A percentile compares a stretch with the other conserved stretches of the same genome.
These are phyloP conservation scores for Scotopteryx bipunctaria DNA, from an alignment of 2,888 invertebrate species.

Conservation along the genomic window DNA sequence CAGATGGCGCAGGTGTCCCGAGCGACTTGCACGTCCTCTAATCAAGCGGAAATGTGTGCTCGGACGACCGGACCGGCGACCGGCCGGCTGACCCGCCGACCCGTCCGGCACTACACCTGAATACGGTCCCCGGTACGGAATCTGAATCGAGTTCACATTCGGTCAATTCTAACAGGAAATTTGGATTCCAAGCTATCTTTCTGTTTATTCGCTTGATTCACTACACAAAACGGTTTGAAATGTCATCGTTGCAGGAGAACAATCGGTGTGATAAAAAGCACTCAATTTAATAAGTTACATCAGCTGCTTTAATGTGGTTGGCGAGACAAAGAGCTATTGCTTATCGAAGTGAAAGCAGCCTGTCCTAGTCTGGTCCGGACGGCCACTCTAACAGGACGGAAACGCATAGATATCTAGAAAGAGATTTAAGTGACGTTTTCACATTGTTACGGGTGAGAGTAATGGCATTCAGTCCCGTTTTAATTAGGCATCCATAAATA, in stretches of 20 bases:
- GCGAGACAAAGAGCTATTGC: constrained; percentile 68
- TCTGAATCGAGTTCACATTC: constrained; percentile 59
- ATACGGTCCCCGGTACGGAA: constrained; percentile 51
- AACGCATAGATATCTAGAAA: constrained; percentile 35
- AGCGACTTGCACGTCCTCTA: constrained; percentile 68
- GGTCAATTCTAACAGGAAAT: constrained; percentile 58
- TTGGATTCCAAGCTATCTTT: constrained; percentile 52
- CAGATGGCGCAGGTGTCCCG: constrained; percentile 73
- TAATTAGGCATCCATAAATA: constrained; percentile 29
- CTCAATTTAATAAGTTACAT: constrained; percentile 72
- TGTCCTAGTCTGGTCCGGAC: constrained; percentile 37
- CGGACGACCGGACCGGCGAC: constrained; percentile 54
- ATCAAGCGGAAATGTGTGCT: constrained; percentile 80
- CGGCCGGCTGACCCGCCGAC: constrained; percentile 47
- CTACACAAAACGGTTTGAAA: constrained; percentile 36
- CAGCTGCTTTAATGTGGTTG: constrained; percentile 70
- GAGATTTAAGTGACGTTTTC: constrained; percentile 33
- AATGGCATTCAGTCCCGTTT: constrained; percentile 17
- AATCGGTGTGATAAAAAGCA: constrained; percentile 56
- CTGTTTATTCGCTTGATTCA: constrained; percentile 51
- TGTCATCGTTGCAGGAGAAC: constrained; percentile 36
- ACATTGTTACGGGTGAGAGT: constrained; percentile 29
- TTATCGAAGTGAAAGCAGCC: constrained; percentile 74
- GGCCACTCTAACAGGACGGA: constrained; percentile 35
- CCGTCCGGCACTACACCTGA: constrained; percentile 51